phyloP scores from a whole-genome alignment of 1,140 invertebrate species.

The Eubasilissa regina region DNA sequence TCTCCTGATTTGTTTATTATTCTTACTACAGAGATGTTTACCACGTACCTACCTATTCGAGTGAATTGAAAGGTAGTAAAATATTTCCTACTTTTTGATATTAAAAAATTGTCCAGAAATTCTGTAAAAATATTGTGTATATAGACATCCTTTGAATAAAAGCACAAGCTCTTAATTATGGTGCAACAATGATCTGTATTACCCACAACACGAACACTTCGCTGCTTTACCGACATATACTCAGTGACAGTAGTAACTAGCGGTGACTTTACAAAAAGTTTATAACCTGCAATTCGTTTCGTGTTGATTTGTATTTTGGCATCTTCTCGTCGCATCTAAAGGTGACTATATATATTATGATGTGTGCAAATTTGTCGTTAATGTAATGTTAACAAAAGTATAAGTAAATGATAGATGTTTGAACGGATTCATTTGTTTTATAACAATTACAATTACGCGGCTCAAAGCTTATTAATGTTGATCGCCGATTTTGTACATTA shows the following conservation, averaged over 20 bases:
- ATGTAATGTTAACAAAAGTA: not conserved
- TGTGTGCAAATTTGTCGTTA: not conserved
- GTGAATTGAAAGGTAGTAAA: too few species aligned
- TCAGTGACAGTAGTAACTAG: slow-evolving; percentile 10
- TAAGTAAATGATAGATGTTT: not conserved
- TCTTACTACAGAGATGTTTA: too few species aligned
- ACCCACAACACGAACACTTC: not conserved
- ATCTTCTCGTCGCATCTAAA: not conserved
- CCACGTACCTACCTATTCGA: too few species aligned
- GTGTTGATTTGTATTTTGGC: slow-evolving; percentile 7
- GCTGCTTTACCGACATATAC: not conserved
- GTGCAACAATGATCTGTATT: too few species aligned
- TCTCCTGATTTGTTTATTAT: too few species aligned
- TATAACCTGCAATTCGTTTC: slow-evolving; percentile 32
- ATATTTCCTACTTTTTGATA: too few species aligned
- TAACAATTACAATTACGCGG: too few species aligned
- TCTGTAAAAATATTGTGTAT: too few species aligned
- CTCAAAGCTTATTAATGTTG: not conserved
- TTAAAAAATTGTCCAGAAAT: too few species aligned
- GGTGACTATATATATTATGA: not conserved
- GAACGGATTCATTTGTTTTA: not conserved
- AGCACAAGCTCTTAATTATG: too few species aligned
- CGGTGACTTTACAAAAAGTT: slow-evolving; percentile 39
- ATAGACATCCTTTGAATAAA: too few species aligned
- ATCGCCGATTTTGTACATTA: not conserved